A percentile compares a stretch with the other conserved stretches of the same genome.
phyloP scores from a whole-genome alignment of 2,797 vertebrate genomes.

The Nannoperca obscura region DNA sequence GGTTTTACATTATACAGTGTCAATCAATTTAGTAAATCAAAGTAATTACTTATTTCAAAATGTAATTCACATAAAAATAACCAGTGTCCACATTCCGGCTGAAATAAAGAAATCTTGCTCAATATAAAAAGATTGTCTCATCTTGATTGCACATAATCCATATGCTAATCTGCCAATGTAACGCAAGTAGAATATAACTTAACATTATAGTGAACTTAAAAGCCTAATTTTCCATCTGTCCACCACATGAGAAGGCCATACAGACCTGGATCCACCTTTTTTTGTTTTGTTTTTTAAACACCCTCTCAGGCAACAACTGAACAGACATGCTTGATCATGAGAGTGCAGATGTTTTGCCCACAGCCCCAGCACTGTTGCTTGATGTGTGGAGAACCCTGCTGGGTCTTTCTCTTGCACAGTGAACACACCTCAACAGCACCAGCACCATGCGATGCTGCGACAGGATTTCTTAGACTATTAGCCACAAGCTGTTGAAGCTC shows the following conservation, averaged over 20 bases:
- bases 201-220: neutral
- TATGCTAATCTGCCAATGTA: neutral
- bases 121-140: conserved; percentile 22
- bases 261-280: neutral
- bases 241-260: neutral
- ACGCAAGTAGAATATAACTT: neutral
- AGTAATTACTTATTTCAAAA: conserved; percentile 22
- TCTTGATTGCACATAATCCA: conserved; percentile 26
- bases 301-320: neutral
- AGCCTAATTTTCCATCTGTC: neutral
- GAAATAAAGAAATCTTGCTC: conserved; percentile 60
- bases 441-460: neutral
- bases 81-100: neutral
- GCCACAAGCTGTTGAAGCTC: conserved; percentile 71
- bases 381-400: conserved; percentile 50
- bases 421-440: conserved; percentile 48
- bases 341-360: conserved; percentile 67
- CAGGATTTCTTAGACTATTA: neutral
- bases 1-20: neutral
- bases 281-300: neutral
- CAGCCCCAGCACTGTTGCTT: conserved; percentile 73
- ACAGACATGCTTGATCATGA: conserved; percentile 72
- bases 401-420: conserved; percentile 69
- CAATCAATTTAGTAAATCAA: neutral
- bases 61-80: neutral